A percentile compares a stretch with the other conserved stretches of the same genome.
These are phyloP conservation scores for Cosmorhoe ocellata DNA, from an alignment of 2,888 invertebrate species.

Conservation along the genomic window DNA sequence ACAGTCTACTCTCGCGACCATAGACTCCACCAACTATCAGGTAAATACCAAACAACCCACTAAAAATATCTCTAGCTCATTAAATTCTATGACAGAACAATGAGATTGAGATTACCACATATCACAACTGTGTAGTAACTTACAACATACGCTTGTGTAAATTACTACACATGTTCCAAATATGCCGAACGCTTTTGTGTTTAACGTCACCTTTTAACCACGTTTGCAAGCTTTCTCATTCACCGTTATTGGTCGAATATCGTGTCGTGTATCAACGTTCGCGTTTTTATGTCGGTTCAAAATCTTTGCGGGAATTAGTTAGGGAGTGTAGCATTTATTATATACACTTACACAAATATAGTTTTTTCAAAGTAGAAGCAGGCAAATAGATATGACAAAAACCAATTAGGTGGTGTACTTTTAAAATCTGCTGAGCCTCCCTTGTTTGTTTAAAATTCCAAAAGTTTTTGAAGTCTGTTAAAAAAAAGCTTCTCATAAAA, in stretches of 20 bases:
- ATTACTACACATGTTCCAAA: constrained; percentile 9
- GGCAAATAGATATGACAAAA: too few relatives aligned
- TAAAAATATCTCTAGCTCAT: constrained; percentile 6
- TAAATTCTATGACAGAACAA: not conserved
- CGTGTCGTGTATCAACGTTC: constrained; percentile 7
- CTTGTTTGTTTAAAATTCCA: too few relatives aligned
- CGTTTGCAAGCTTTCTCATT: constrained; percentile 32
- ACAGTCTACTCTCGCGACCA: constrained; percentile 69
- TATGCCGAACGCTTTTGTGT: constrained; percentile 33
- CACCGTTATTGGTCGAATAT: constrained; percentile 9
- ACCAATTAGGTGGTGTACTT: too few relatives aligned
- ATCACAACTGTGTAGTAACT: not conserved
- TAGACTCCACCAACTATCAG: constrained; percentile 67
- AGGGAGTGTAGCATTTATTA: too few relatives aligned
- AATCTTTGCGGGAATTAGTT: not conserved
- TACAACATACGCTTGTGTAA: too few relatives aligned
- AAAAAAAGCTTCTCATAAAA: too few relatives aligned
- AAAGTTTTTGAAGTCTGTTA: too few relatives aligned
- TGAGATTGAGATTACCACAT: constrained; percentile 1
- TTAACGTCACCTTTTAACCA: constrained; percentile 36
- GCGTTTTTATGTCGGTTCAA: not conserved
- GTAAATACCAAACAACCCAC: constrained; percentile 40
- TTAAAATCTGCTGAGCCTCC: too few relatives aligned
- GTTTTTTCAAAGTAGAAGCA: too few relatives aligned
- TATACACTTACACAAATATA: too few relatives aligned